Base-by-base conservation (phyloP, 2,797 vertebrate species). In the Agapornis canus region DNA sequence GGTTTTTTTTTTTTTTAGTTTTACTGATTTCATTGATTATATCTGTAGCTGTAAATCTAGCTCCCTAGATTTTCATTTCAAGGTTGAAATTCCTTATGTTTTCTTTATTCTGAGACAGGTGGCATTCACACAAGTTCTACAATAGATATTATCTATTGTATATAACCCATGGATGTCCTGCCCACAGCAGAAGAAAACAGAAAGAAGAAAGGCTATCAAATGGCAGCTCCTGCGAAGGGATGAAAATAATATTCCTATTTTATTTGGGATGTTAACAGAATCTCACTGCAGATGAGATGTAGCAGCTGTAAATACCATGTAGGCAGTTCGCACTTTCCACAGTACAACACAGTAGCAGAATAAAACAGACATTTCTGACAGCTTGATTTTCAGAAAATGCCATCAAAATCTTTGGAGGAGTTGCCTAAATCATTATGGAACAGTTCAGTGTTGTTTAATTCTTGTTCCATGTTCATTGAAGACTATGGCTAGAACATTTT, bases 281-380 rank as follows among this genome's bases (percentile, higher is more conserved):
- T 9, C 20, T 85, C 42, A 37, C 15, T 26, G 72, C 63, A 86
- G 37, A 88, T 60, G 43, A 81, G 64, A 81, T 63, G 63, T 40
- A 92, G 77, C 26, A 66, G 32, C 56, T 66, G 31, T 66, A 86
- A 91, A 45, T 72, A 63, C 35, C 25, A n/a, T 2, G 27, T 45
- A 82, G 40, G n/a, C 20, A 77, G 54, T 63, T 37, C 64, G 26
- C 26, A 84, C 45, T 68, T 93, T 59, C 70, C 64, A 78, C 21
- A 47, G 39, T 14, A 78, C 60, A 54, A 82, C 54, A 93, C 19
- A 69, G 35, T 48, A 70, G 31, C 40, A 84, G 32, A 52, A 83
- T 45, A 83, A 82, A 91, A 31, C n/a, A 92, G 90, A 71, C 35
- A 86, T 48, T 92, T 93, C 69, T 76, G 78, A 78, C 49, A 92